Base-by-base conservation (phyloP, 2,888 invertebrate genomes). In the Polyommatus iphigenia region DNA sequence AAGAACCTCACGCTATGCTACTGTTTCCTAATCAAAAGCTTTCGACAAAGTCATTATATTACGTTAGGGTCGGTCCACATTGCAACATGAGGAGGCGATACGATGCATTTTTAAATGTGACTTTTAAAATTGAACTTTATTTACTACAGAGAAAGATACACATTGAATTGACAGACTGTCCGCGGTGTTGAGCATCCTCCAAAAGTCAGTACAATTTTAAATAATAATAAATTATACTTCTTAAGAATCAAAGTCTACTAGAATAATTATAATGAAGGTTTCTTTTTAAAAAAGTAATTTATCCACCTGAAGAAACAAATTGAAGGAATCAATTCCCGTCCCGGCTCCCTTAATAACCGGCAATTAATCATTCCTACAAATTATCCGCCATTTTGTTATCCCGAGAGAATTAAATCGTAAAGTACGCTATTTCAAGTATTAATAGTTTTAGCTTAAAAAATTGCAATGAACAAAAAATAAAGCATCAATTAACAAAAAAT, bases 21-120 rank as follows among this genome's bases (percentile, higher is more conserved):
- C 79, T 79, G 78, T 81, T 83, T 82, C 80, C 80, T 81, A 83
- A 83, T 82, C 81, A 78, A 79, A 81, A 78, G 76, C 80, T 81
- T 81, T 81, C 79, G 82, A 80, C 79, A 75, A 75, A 54, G 75
- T 32, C 5, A 62, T 62, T 15, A 24, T 29, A 32, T 24, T 24
- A 62, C 3, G n/a, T 57, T 57, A 59, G 3, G 18, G 59, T 59
- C 50, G 50, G 50, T 46, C 10, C 13, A 46, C 3, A 46, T 46
- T 46, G 46, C 46, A 46, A 46, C 13, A 10, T 13, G 10, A 10
- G 10, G 41, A 41, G 36, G 36, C 36, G 41, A 41, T 41, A 10
- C 0, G 15, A 13, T 50, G 50, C 50, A 50, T 50, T 50, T 50
- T 7, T 50, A 41, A 41, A 41, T 8, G 41, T 2, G 41, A 2